phyloP scores from a whole-genome alignment of 2,797 vertebrate species.

The Rhinogobio ventralis region DNA sequence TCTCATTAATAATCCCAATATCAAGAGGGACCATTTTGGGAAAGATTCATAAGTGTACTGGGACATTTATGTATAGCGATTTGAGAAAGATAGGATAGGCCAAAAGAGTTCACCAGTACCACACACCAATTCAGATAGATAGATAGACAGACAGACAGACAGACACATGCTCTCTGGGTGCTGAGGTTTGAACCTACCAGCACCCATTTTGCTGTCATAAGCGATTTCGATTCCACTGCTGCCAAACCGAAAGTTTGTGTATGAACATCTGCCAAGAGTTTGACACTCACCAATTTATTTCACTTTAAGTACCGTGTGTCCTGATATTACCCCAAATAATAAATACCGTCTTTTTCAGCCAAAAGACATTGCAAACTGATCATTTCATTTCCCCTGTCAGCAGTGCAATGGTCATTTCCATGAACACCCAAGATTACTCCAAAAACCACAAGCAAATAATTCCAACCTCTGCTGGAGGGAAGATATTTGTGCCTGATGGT shows the following conservation, averaged over 20 bases:
- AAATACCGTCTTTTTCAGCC: slow-evolving; percentile 64
- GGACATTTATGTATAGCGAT: background rate
- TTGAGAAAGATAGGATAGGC: background rate
- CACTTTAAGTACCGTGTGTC: slow-evolving; percentile 68
- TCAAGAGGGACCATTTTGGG: slow-evolving; percentile 48
- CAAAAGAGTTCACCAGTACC: slow-evolving; percentile 43
- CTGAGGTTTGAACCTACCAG: slow-evolving; percentile 39
- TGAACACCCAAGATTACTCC: slow-evolving; percentile 57
- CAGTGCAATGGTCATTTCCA: slow-evolving; percentile 48
- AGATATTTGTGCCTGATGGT: slow-evolving; percentile 50
- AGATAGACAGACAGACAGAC: slow-evolving; percentile 7
- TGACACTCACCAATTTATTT: slow-evolving; percentile 66
- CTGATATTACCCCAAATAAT: slow-evolving; percentile 67
- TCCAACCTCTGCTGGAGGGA: slow-evolving; percentile 31
- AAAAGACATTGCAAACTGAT: slow-evolving; percentile 65
- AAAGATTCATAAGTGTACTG: background rate
- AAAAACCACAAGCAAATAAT: slow-evolving; percentile 56
- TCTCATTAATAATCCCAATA: slow-evolving; percentile 63
- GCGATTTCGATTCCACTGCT: slow-evolving; percentile 63
- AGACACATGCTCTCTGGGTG: slow-evolving; percentile 6
- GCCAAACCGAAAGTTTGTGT: slow-evolving; percentile 60
- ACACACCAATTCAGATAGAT: slow-evolving; percentile 42
- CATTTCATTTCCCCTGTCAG: slow-evolving; percentile 68
- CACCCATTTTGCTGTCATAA: slow-evolving; percentile 69
- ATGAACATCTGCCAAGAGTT: slow-evolving; percentile 60